phyloP scores from a whole-genome alignment of 2,113 vertebrate genomes.

The Montifringilla adamsi region DNA sequence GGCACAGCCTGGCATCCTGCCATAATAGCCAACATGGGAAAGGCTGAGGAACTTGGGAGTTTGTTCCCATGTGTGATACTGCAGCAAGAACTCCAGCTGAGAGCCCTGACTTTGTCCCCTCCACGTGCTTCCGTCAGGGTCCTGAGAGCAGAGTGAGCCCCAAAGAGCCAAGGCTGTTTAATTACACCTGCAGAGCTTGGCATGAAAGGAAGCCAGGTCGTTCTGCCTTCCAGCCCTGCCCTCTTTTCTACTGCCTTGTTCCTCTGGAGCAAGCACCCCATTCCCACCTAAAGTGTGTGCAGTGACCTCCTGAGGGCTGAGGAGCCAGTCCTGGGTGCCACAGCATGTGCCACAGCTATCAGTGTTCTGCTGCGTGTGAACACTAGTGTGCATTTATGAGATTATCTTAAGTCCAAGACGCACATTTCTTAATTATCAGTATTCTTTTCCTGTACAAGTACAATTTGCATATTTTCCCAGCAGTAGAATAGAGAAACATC shows the following conservation, averaged over 20 bases:
- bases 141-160: background rate
- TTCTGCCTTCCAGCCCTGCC: background rate
- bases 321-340: background rate
- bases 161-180: background rate
- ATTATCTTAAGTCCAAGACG: constrained; percentile 25
- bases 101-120: background rate
- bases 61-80: background rate
- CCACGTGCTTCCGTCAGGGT: rapidly evolving
- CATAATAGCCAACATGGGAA: rapidly evolving
- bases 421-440: constrained; percentile 58
- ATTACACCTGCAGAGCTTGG: background rate
- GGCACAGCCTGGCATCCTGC: background rate
- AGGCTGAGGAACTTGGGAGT: background rate
- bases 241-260: background rate
- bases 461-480: constrained; percentile 67
- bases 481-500: constrained; percentile 53
- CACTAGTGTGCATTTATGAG: background rate
- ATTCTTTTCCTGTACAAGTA: constrained; percentile 49
- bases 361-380: background rate
- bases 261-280: background rate
- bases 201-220: background rate
- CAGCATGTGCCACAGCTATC: background rate
- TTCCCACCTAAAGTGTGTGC: background rate
- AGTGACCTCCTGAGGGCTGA: background rate
- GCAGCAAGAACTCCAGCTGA: background rate